phyloP scores from a whole-genome alignment of 2,113 vertebrate species.

The Rhinichthys klamathensis region DNA sequence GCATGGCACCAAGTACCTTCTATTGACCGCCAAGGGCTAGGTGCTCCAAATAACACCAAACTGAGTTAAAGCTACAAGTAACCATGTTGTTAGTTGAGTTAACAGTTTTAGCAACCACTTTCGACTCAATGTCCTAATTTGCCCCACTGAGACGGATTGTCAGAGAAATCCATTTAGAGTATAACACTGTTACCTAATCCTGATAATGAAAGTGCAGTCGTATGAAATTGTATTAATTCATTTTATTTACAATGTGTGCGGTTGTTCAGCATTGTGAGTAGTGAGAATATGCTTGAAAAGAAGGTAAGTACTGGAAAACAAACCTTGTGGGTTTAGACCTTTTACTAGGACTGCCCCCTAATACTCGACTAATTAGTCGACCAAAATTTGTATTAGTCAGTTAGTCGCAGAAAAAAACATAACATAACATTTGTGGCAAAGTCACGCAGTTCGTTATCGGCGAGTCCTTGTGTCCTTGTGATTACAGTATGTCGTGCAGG shows the following conservation, averaged over 20 bases:
- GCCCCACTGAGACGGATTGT: not conserved
- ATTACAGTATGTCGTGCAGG: no score
- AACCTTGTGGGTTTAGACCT: not conserved
- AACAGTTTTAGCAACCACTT: not conserved
- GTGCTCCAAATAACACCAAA: slow-evolving; percentile 8
- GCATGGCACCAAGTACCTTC: slow-evolving; percentile 9
- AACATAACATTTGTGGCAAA: no score
- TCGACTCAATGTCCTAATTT: not conserved
- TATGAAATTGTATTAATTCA: not conserved
- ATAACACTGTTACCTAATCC: not conserved
- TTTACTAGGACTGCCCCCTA: no score
- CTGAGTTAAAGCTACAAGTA: not conserved
- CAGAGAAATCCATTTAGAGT: not conserved
- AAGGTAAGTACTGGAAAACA: not conserved
- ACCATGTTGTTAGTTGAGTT: not conserved
- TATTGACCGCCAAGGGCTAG: not conserved
- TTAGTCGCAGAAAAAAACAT: no score
- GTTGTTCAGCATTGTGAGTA: not conserved
- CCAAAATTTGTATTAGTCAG: no score
- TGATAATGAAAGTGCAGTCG: not conserved
- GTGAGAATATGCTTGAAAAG: not conserved
- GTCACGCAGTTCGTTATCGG: no score
- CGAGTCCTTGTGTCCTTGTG: no score
- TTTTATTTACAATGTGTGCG: not conserved
- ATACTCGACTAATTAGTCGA: no score